Evolutionary conservation across 2,797 vertebrate species (phyloP).

Genomic region (Crossoptilon crossoptilon): DNA sequence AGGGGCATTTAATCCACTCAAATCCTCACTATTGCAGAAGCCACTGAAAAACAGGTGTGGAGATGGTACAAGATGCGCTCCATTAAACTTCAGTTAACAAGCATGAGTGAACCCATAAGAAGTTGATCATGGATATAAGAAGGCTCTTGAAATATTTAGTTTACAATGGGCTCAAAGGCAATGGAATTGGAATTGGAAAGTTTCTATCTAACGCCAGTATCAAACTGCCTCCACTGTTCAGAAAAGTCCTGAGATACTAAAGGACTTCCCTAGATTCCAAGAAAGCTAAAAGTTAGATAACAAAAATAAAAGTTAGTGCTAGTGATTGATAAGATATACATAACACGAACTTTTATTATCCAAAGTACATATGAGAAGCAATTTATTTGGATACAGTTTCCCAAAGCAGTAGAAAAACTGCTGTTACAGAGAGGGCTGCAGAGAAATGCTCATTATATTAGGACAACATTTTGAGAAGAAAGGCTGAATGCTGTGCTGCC

Average conservation of each 20-base stretch:
- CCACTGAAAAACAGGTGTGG: background rate
- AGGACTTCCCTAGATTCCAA: background rate
- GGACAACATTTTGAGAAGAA: background rate
- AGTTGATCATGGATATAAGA: background rate
- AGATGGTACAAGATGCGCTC: background rate
- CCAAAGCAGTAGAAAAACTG: background rate
- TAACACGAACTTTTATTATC: background rate
- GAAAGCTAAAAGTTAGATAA: background rate
- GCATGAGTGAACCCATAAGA: background rate
- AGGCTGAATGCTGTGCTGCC: background rate
- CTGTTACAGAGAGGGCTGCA: background rate
- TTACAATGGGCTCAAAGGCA: background rate
- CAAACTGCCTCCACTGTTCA: background rate
- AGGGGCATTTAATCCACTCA: background rate
- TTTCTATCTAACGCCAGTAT: background rate
- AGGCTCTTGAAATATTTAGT: background rate
- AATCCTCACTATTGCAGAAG: background rate
- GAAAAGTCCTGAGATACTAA: background rate
- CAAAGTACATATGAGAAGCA: background rate
- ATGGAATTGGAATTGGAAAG: background rate
- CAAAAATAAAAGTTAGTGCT: background rate
- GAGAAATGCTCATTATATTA: background rate
- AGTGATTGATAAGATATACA: background rate
- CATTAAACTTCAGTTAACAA: background rate
- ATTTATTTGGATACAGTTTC: background rate